These are phyloP conservation scores for Ophthalmolycus amberensis DNA, from an alignment of 2,113 vertebrate species.

Conservation along the genomic window DNA sequence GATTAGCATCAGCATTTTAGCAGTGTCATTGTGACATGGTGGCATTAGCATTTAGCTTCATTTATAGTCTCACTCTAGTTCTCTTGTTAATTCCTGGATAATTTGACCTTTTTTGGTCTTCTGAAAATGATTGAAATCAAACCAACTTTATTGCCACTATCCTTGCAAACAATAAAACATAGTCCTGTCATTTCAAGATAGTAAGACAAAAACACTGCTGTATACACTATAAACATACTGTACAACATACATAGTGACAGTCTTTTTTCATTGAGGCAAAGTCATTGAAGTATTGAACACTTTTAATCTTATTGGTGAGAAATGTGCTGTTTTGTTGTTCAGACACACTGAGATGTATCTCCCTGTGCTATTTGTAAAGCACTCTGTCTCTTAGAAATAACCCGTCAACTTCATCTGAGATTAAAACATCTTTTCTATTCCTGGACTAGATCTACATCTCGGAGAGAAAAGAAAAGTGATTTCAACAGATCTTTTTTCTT, in stretches of 20 bases:
- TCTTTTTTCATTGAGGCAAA: neutral
- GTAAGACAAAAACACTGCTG: neutral
- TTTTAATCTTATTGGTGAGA: neutral
- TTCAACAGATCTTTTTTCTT: constrained; percentile 28
- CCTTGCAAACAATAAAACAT: neutral
- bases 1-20: neutral
- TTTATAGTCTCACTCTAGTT: neutral
- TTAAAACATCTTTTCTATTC: constrained; percentile 54
- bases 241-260: too few relatives aligned
- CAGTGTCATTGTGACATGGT: neutral
- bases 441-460: constrained; percentile 31
- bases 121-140: neutral
- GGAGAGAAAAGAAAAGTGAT: constrained; percentile 20
- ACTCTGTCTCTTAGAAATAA: neutral
- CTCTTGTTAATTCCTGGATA: neutral
- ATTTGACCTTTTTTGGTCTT: neutral
- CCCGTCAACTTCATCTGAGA: constrained; percentile 40
- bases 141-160: neutral
- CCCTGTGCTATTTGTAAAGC: constrained; percentile 21
- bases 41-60: neutral
- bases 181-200: neutral
- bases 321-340: neutral
- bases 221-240: neutral
- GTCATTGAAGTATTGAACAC: neutral
- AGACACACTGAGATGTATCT: neutral